Evolutionary conservation across 2,113 vertebrate species (phyloP).

Genomic region (Megaceryle maxima): DNA sequence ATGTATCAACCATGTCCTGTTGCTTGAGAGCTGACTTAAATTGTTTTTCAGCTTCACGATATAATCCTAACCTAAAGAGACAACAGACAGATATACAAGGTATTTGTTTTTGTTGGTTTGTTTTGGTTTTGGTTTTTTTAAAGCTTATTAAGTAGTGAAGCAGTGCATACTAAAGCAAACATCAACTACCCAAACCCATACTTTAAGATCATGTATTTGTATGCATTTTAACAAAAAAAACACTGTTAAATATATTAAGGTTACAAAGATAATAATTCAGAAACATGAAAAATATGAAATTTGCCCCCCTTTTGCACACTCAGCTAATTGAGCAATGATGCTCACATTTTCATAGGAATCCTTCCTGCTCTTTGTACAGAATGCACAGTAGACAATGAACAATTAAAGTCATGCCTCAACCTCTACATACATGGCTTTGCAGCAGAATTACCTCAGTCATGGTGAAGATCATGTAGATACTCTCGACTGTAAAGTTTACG

Average conservation of each 20-base stretch:
- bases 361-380: background rate
- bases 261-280: background rate
- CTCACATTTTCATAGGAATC: accelerated
- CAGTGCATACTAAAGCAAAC: background rate
- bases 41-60: conserved; percentile 96
- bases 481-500: background rate
- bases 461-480: background rate
- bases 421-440: background rate
- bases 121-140: background rate
- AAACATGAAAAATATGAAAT: background rate
- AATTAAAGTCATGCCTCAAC: background rate
- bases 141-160: background rate
- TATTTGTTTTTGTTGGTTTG: background rate
- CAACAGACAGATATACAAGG: background rate
- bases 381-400: background rate
- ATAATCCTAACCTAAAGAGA: conserved; percentile 82
- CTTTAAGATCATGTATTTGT: background rate
- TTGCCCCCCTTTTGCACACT: background rate
- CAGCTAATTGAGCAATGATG: background rate
- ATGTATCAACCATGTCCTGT: conserved; percentile 92
- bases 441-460: background rate
- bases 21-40: conserved; percentile 94
- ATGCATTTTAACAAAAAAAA: background rate
- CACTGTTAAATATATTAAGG: background rate
- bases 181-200: background rate